phyloP scores from a whole-genome alignment of 2,888 invertebrate species.

The Spodoptera littoralis region DNA sequence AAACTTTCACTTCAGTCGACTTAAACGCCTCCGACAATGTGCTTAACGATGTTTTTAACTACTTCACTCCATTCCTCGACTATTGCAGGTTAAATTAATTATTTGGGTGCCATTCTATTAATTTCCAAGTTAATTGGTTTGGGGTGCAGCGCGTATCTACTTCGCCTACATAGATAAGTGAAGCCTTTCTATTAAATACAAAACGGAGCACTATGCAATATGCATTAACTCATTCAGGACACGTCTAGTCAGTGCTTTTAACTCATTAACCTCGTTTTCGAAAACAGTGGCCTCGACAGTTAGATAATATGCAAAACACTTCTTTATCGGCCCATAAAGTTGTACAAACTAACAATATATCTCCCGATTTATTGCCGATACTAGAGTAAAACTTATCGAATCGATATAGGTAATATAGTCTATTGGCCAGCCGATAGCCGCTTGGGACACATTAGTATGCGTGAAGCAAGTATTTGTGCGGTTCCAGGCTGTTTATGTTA shows the following conservation, averaged over 20 bases:
- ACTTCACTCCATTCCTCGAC: conserved; percentile 77
- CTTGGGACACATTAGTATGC: conserved; percentile 54
- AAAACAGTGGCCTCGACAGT: conserved; percentile 17
- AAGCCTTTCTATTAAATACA: not conserved
- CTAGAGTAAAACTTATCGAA: conserved; percentile 43
- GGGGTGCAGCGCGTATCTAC: not conserved
- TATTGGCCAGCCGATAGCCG: conserved; percentile 29
- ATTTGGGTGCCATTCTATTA: conserved; percentile 66
- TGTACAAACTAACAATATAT: conserved; percentile 28
- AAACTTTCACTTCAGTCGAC: conserved; percentile 83
- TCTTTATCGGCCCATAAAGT: conserved; percentile 25
- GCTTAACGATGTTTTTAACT: conserved; percentile 87
- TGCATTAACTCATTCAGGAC: conserved; percentile 5
- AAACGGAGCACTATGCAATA: conserved; percentile 2
- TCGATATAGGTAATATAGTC: conserved; percentile 30
- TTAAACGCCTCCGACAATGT: conserved; percentile 84
- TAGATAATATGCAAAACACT: conserved; percentile 33
- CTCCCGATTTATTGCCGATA: conserved; percentile 38
- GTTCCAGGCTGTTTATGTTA: conserved; percentile 43
- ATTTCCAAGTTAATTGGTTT: conserved; percentile 44
- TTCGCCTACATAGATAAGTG: not conserved
- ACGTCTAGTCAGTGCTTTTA: conserved; percentile 1
- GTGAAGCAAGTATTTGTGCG: conserved; percentile 49
- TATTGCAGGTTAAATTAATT: conserved; percentile 82
- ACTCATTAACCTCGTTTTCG: conserved; percentile 30